These are phyloP conservation scores for Psettodes erumei DNA, from an alignment of 2,113 vertebrate genomes.

Conservation along the genomic window DNA sequence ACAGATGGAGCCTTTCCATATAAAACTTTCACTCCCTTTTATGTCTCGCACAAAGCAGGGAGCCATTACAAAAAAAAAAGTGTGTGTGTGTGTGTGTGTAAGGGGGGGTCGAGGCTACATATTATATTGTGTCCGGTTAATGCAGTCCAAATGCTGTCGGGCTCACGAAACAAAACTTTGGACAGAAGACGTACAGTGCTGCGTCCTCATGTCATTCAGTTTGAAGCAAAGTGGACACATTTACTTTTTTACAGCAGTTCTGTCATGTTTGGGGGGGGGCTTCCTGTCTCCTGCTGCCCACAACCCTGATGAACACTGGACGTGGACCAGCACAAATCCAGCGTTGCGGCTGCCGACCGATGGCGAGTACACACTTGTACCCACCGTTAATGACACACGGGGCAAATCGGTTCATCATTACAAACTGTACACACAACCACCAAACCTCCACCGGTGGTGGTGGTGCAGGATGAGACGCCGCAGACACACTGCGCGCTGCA, in stretches of 20 bases:
- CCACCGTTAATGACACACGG: not conserved
- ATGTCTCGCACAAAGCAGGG: constrained; percentile 59
- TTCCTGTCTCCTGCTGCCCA: constrained; percentile 27
- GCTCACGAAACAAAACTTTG: constrained; percentile 31
- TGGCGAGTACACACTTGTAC: constrained; percentile 1
- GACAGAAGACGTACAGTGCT: constrained; percentile 8
- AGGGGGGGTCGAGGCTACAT: constrained; percentile 18
- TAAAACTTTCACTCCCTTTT: constrained; percentile 77
- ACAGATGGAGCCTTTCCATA: constrained; percentile 78
- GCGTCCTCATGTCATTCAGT: not conserved
- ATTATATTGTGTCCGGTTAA: constrained; percentile 73
- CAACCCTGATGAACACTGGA: not conserved
- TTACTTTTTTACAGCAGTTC: not conserved
- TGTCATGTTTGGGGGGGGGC: constrained; percentile 12
- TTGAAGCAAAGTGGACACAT: not conserved
- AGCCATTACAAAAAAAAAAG: constrained; percentile 24
- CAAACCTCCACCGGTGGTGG: too few relatives aligned
- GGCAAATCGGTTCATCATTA: too few relatives aligned
- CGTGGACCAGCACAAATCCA: constrained; percentile 11
- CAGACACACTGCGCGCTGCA: too few relatives aligned
- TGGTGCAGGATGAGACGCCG: too few relatives aligned
- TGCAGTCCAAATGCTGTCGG: constrained; percentile 59
- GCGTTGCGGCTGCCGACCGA: constrained; percentile 1
- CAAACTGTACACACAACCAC: too few relatives aligned
- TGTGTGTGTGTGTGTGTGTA: too few relatives aligned